These are phyloP conservation scores for Drosophila putrida DNA, from an alignment of 2,888 invertebrate genomes.

Conservation along the genomic window DNA sequence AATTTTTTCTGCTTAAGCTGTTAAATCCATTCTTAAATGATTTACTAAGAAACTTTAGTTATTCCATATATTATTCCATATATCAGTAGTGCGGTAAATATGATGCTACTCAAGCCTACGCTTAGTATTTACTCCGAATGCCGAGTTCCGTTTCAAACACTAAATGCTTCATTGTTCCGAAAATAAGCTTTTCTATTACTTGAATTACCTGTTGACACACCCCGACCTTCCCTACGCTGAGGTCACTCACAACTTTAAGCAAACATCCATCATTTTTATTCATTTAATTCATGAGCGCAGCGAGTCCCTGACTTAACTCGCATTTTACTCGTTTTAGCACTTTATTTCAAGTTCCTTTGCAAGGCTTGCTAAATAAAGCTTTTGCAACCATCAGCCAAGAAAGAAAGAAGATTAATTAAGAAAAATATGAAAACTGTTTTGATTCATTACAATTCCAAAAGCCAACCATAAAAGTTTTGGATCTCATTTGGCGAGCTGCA, in stretches of 20 bases:
- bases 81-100: no score
- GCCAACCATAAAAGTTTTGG: slow-evolving; percentile 3
- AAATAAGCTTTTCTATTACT: no score
- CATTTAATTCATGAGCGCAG: slow-evolving; percentile 3
- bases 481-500: neutral
- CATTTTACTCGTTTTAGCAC: slow-evolving; percentile 45
- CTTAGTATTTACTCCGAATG: no score
- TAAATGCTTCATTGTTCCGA: no score
- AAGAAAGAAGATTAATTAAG: slow-evolving; percentile 83
- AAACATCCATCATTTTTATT: slow-evolving; percentile 4
- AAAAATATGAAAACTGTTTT: slow-evolving; percentile 75
- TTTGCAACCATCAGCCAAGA: slow-evolving; percentile 30
- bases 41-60: no score
- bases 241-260: slow-evolving; percentile 2
- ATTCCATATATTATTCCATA: no score
- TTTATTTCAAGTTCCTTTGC: slow-evolving; percentile 42
- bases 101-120: no score
- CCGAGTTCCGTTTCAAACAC: no score
- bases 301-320: slow-evolving; percentile 14
- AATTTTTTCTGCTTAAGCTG: no score
- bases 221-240: no score
- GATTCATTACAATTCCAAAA: slow-evolving; percentile 2
- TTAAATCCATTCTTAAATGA: no score
- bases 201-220: no score
- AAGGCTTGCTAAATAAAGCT: slow-evolving; percentile 41